These are phyloP conservation scores for Urocitellus parryii DNA, from an alignment of 2,113 vertebrate species.

Conservation along the genomic window DNA sequence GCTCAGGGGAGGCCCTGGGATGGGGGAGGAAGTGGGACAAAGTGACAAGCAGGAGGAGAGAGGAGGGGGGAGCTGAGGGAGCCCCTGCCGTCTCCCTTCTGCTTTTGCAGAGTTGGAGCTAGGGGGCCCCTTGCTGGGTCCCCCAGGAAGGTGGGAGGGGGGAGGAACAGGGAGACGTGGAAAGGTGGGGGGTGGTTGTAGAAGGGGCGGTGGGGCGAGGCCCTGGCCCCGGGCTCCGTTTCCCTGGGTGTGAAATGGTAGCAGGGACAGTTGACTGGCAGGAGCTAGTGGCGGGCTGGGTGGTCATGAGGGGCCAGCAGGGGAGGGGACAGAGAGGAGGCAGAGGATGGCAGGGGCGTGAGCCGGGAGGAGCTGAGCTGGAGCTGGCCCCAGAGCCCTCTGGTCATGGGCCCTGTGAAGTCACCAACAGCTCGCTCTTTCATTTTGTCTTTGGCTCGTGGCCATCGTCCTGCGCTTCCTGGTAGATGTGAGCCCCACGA, in stretches of 20 bases:
- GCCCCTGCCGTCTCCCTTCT: too few relatives aligned
- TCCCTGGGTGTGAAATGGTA: not conserved
- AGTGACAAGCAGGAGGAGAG: not conserved
- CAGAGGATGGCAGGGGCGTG: not conserved
- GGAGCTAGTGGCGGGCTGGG: not conserved
- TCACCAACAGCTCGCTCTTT: not conserved
- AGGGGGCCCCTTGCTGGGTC: not conserved
- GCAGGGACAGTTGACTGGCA: not conserved
- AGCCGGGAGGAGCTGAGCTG: not conserved
- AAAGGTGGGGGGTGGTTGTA: not conserved
- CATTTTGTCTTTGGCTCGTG: not conserved
- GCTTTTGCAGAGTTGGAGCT: not conserved
- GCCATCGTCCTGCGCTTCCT: not conserved
- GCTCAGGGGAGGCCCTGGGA: constrained; percentile 44
- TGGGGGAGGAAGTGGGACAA: not conserved
- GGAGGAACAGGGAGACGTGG: not conserved
- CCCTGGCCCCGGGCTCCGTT: not conserved
- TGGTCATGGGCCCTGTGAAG: not conserved
- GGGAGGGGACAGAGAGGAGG: too few relatives aligned
- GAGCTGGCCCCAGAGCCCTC: not conserved
- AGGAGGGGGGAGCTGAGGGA: not conserved
- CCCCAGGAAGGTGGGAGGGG: not conserved
- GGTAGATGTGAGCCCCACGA: not conserved
- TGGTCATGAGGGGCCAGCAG: accelerated
- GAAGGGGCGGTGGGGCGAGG: accelerated